Conservation (phyloP, 1,140 invertebrate species). For the Zaprionus davidi region DNA sequence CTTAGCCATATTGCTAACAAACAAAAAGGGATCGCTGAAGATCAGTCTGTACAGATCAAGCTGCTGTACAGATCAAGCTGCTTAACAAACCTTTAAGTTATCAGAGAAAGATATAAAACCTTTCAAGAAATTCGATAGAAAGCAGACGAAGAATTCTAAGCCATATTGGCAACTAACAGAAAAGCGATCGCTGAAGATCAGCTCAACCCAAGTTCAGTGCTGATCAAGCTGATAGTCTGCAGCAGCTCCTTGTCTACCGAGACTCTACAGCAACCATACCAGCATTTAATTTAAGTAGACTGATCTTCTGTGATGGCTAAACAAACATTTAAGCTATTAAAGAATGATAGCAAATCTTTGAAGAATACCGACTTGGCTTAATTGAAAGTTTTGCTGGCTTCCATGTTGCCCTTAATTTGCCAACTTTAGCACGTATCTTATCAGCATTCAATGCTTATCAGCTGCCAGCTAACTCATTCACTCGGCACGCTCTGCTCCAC, state of each 20-base stretch:
- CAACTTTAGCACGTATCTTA: slow-evolving; percentile 19
- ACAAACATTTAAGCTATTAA: neutral
- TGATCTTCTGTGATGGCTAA: too few species aligned
- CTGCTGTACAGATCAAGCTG: neutral
- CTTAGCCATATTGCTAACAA: too few species aligned
- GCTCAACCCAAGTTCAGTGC: accelerated
- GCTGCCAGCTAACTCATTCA: slow-evolving; percentile 38
- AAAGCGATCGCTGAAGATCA: neutral
- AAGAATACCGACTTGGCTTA: neutral
- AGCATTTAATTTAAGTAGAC: too few species aligned
- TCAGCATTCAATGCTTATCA: slow-evolving; percentile 35
- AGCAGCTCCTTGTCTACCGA: too few species aligned
- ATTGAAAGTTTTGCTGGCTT: slow-evolving; percentile 16
- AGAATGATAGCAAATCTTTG: neutral
- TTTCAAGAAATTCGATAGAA: too few species aligned
- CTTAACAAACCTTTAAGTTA: too few species aligned
- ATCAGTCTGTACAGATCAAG: neutral
- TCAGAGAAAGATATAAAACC: too few species aligned
- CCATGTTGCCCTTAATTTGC: slow-evolving; percentile 37
- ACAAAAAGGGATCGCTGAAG: neutral
- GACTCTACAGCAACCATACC: too few species aligned
- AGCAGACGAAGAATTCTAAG: neutral
- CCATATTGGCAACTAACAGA: neutral
- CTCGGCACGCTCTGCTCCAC: slow-evolving; percentile 7
- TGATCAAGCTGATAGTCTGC: too few species aligned